A percentile compares a stretch with the other conserved stretches of the same genome.
These are phyloP conservation scores for Trichosurus vulpecula DNA, from an alignment of 2,797 vertebrate genomes.

Conservation along the genomic window DNA sequence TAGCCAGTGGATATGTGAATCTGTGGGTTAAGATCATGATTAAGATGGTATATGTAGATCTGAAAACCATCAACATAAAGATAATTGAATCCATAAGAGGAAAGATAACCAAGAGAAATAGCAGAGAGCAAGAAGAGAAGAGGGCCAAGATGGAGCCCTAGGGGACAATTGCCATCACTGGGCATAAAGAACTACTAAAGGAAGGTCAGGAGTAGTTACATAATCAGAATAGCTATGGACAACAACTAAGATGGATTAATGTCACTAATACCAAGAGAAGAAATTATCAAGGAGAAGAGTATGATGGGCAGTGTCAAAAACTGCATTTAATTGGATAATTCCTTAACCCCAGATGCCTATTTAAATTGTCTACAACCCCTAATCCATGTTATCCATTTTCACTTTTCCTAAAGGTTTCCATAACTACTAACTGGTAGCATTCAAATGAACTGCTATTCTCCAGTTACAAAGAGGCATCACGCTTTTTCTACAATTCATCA, in stretches of 20 bases:
- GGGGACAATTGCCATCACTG: neutral
- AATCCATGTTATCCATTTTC: neutral
- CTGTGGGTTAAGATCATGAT: neutral
- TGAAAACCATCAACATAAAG: neutral
- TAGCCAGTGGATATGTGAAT: neutral
- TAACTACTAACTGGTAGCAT: neutral
- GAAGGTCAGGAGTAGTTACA: neutral
- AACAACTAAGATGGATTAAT: rapidly evolving
- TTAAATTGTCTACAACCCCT: neutral
- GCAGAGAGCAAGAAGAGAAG: too few species aligned
- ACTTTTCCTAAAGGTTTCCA: neutral
- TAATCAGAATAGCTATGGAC: too few species aligned
- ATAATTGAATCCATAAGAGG: neutral
- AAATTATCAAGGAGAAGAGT: too few species aligned
- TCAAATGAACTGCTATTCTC: neutral
- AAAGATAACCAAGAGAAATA: neutral
- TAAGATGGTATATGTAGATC: neutral
- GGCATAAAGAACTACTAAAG: neutral
- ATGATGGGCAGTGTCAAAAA: neutral
- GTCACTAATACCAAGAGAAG: neutral
- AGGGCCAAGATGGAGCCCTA: neutral
- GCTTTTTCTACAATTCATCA: neutral
- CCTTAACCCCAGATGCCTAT: neutral
- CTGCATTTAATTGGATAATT: neutral
- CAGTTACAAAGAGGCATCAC: neutral